Conservation (phyloP, 2,888 invertebrate species). For the Drosophila melanocephala region DNA sequence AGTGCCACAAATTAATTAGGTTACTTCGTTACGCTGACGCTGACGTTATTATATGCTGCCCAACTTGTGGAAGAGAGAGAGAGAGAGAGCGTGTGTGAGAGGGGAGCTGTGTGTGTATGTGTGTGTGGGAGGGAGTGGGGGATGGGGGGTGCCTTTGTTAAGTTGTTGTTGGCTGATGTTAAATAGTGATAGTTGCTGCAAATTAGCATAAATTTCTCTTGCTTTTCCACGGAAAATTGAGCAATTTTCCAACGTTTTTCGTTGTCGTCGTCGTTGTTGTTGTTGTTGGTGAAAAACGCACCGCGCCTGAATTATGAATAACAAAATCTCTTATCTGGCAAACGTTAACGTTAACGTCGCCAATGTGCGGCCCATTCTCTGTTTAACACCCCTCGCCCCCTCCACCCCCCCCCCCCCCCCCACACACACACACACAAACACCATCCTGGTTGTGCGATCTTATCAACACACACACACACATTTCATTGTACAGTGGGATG, state of each 20-base stretch:
- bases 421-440: neutral
- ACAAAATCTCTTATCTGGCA: slow-evolving; percentile 58
- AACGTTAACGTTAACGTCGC: slow-evolving; percentile 42
- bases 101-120: neutral
- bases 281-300: slow-evolving; percentile 37
- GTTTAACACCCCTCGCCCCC: slow-evolving; percentile 3
- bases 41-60: slow-evolving; percentile 27
- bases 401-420: neutral
- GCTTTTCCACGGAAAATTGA: slow-evolving; percentile 73
- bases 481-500: slow-evolving; percentile 40
- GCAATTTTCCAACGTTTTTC: slow-evolving; percentile 75
- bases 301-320: slow-evolving; percentile 59
- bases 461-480: slow-evolving; percentile 41
- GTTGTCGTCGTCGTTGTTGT: slow-evolving; percentile 23
- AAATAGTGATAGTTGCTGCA: slow-evolving; percentile 73
- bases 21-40: slow-evolving; percentile 77
- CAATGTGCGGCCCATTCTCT: slow-evolving; percentile 6
- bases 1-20: slow-evolving; percentile 82
- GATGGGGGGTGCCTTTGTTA: slow-evolving; percentile 1
- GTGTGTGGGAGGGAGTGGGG: neutral
- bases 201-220: slow-evolving; percentile 77
- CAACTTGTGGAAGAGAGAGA: neutral
- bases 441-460: slow-evolving; percentile 34
- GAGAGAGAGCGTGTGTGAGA: neutral
- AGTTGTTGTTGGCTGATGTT: slow-evolving; percentile 51